Percentiles rank a stretch among this genome's conserved stretches.
Conservation (phyloP, 2,888 invertebrate genomes). For the Microctonus hyperodae region DNA sequence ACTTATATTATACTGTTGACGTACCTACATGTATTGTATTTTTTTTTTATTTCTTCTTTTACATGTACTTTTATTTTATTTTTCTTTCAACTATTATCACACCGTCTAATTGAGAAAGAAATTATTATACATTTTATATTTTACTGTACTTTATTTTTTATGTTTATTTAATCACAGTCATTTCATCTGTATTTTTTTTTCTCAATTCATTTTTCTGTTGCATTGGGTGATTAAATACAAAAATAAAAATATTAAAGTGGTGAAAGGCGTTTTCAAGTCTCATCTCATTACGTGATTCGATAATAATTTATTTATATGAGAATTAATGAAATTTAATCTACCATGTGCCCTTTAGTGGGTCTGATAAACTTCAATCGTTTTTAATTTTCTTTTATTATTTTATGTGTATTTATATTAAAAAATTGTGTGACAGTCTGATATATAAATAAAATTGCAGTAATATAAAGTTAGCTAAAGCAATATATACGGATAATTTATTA, state of each 20-base stretch:
- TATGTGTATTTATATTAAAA: too few relatives aligned
- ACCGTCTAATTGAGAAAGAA: too few relatives aligned
- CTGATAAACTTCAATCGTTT: conserved; percentile 39
- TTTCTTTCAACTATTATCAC: too few relatives aligned
- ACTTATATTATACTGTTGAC: neutral
- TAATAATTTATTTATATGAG: conserved; percentile 42
- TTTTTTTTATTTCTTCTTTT: neutral
- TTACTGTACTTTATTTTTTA: too few relatives aligned
- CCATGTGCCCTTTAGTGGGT: conserved; percentile 49
- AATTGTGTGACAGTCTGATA: too few relatives aligned
- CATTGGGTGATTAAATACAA: neutral
- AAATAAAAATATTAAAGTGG: conserved; percentile 40
- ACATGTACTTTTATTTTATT: too few relatives aligned
- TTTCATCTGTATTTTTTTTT: too few relatives aligned
- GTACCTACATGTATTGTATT: neutral
- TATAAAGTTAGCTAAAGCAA: neutral
- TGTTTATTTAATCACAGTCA: too few relatives aligned
- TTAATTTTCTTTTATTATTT: conserved; percentile 11
- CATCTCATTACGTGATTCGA: conserved; percentile 58
- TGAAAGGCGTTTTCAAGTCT: conserved; percentile 53
- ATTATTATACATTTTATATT: too few relatives aligned
- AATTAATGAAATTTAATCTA: neutral
- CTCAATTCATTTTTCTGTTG: neutral
- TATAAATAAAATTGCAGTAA: neutral
- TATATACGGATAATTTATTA: neutral